Conservation (phyloP, 1,140 invertebrate genomes). For the Macrosteles quadrilineatus region DNA sequence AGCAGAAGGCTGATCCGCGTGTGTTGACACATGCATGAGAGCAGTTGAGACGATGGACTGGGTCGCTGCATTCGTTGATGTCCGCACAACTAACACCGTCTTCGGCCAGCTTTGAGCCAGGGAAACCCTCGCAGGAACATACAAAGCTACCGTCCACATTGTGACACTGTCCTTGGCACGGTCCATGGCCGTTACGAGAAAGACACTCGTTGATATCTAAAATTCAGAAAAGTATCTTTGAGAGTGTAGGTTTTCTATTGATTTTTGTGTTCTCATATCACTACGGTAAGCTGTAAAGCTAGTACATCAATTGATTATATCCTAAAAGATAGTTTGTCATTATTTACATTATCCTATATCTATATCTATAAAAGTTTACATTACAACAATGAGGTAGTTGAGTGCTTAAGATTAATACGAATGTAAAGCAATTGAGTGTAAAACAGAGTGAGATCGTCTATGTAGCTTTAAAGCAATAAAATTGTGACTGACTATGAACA, state of each 20-base stretch:
- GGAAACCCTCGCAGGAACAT: conserved; percentile 58
- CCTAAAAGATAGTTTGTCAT: neutral
- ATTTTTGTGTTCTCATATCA: neutral
- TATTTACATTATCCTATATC: neutral
- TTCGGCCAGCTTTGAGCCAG: conserved; percentile 58
- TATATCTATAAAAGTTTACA: too few species aligned
- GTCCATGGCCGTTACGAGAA: conserved; percentile 63
- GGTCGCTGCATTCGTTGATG: conserved; percentile 59
- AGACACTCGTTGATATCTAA: conserved; percentile 63
- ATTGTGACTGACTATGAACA: too few species aligned
- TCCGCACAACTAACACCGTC: conserved; percentile 55
- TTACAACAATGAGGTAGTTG: too few species aligned
- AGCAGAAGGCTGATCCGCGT: conserved; percentile 68
- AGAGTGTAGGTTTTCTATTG: neutral
- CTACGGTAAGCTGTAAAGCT: neutral
- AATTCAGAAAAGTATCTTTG: too few species aligned
- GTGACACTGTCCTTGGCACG: conserved; percentile 65
- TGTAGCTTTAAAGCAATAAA: too few species aligned
- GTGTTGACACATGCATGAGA: conserved; percentile 68
- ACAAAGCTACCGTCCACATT: conserved; percentile 63
- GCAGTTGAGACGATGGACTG: conserved; percentile 52
- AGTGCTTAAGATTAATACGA: too few species aligned
- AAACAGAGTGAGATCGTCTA: too few species aligned
- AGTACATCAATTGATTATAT: neutral
- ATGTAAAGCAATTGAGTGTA: too few species aligned